A percentile compares a stretch with the other conserved stretches of the same genome.
phyloP scores from a whole-genome alignment of 2,888 invertebrate genomes.

The Alloplasta piceator region DNA sequence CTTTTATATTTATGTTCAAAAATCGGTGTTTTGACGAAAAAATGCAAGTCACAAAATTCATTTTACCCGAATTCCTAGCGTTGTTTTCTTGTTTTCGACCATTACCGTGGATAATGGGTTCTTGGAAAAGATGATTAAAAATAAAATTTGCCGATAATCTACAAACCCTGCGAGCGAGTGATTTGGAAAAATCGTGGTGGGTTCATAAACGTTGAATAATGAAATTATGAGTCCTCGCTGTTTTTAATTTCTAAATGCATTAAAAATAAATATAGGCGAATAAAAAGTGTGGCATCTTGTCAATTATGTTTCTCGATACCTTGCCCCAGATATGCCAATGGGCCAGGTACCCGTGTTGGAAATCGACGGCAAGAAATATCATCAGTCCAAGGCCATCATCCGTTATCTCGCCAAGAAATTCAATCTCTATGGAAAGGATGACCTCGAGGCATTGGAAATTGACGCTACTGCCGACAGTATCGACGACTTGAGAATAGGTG shows the following conservation, averaged over 20 bases:
- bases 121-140: too few relatives aligned
- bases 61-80: too few relatives aligned
- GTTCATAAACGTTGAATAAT: neutral
- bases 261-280: neutral
- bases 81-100: too few relatives aligned
- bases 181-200: neutral
- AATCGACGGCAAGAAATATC: slow-evolving; percentile 82
- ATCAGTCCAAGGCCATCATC: slow-evolving; percentile 84
- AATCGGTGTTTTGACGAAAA: too few relatives aligned
- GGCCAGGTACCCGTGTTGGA: slow-evolving; percentile 83
- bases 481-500: slow-evolving; percentile 84
- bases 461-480: slow-evolving; percentile 84
- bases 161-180: neutral
- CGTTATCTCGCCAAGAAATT: slow-evolving; percentile 84
- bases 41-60: too few relatives aligned
- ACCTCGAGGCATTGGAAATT: slow-evolving; percentile 84
- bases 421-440: slow-evolving; percentile 84
- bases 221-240: neutral
- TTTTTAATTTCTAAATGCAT: neutral
- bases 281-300: neutral
- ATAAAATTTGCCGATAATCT: too few relatives aligned
- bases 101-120: too few relatives aligned
- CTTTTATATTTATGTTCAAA: too few relatives aligned
- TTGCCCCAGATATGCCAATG: slow-evolving; percentile 82
- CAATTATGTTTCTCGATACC: neutral